Evolutionary conservation across 2,113 vertebrate genomes (phyloP), one percentile per base, ranked within the genome.

Genomic region (Centropristis striata): DNA sequence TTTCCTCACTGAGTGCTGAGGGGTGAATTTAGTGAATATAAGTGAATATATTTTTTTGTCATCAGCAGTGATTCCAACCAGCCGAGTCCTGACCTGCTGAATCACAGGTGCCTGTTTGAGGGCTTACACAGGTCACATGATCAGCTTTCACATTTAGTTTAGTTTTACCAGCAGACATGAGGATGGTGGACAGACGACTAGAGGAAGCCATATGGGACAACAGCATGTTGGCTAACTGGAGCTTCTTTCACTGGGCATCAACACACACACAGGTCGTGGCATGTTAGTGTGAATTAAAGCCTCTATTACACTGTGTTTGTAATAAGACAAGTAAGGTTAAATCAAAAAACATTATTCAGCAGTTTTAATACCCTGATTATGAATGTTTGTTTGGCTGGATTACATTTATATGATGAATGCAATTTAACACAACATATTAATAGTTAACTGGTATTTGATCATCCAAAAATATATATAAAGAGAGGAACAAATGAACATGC

Each of bases 181-280:
- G 76, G 65, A 74, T 50, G 68, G 78, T 42, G 53, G 78, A 78
- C 78, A 74, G 71, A 79, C 15, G 65, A 84, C 71, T 67, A 63
- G 44, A 84, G 66, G 55, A 68, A 47, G 75, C 79, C 89, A 89
- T 88, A 92, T 90, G 89, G 87, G 82, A 87, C 84, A 74, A 84
- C 88, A 88, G 86, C 83, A 86, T 81, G 86, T 67, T 51, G 69
- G 59, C 85, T 67, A 70, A 84, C 64, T 61, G 66, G 44, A 67
- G 54, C 54, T 75, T 79, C 50, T 70, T 86, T 71, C 27, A 76
- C 66, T 61, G 57, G 71, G 57, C 84, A 86, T 70, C 59, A 66
- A 47, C 69, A 81, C 78, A 73, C 55, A 65, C 59, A 53, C 75
- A 72, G 61, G 71, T 81, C 39, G 5, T 39, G 64, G 37, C 61